Evolutionary conservation across 2,797 vertebrate species (phyloP), one percentile per base, ranked within the genome.

Genomic region (Peromyscus aztecus): DNA sequence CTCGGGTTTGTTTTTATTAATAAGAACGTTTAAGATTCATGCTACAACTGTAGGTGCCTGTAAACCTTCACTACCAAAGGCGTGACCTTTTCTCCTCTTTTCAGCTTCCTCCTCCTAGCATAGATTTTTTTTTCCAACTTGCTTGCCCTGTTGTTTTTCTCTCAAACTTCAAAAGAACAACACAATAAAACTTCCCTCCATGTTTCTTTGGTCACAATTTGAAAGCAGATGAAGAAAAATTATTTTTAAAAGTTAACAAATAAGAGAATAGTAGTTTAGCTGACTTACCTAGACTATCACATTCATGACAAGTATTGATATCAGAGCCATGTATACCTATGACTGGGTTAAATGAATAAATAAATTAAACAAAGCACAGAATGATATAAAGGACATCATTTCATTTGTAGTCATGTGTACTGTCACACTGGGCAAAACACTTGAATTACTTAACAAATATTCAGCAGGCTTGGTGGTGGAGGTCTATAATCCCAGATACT

Each of bases 301-400:
- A 55, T 52, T 91, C 31, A 43, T 85, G 69, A 73, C 4, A 94
- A 95, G 24, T n/a, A 82, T 8, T 85, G 27, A 24, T 82, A 94
- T 95, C 49, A 95, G 37, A 95, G 17, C 6, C 65, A 75, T 10
- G 49, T 78, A 76, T 82, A 85, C 16, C 37, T 94, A 31, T 37
- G 27, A 1, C 37, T 93, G n/a, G 55, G 24, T 24, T 88, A 73
- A 34, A 24, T 13, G 75, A 7, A 88, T 85, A 94, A 92, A 90
- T 27, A 90, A 93, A 93, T 93, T 59, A 95, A 83, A 91, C 83
- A 65, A 95, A 83, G 90, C 87, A 31, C 6, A 69, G 61, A 91
- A 61, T 59, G 91, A 69, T 86, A 78, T 92, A 67, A 88, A 88
- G 4, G 6, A 23, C 57, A 76, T 71, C 52, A 52, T 87, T 91